phyloP scores from a whole-genome alignment of 1,140 invertebrate species.

The Megathymus violae region DNA sequence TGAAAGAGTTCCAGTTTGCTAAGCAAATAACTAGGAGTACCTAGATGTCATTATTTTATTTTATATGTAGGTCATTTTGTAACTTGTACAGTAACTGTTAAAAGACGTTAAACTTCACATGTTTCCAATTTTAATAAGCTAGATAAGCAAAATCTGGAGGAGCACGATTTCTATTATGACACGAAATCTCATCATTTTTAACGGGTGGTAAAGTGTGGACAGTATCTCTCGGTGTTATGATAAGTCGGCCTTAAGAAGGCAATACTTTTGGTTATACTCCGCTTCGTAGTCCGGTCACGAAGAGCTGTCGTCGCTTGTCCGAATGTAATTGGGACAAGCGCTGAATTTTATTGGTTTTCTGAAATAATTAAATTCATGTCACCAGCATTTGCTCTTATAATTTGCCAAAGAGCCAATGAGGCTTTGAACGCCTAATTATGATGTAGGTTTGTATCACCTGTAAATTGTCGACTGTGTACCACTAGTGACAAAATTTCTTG shows the following conservation, averaged over 20 bases:
- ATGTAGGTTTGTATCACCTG: too few relatives aligned
- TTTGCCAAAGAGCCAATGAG: too few relatives aligned
- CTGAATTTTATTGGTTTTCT: not conserved
- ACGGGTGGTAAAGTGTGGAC: conserved; percentile 13
- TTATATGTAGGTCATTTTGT: too few relatives aligned
- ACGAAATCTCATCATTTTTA: conserved; percentile 35
- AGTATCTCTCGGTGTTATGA: conserved; percentile 5
- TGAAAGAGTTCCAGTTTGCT: too few relatives aligned
- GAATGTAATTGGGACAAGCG: conserved; percentile 6
- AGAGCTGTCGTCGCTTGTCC: conserved; percentile 9
- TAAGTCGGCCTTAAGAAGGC: too few relatives aligned
- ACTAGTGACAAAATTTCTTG: too few relatives aligned
- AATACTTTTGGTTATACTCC: not conserved
- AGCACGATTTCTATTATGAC: conserved; percentile 27
- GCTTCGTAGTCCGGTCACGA: conserved; percentile 17
- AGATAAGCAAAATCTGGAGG: not conserved
- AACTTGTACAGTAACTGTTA: too few relatives aligned
- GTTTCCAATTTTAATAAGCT: not conserved
- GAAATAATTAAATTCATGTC: not conserved
- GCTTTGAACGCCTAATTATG: too few relatives aligned
- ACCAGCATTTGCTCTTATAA: too few relatives aligned
- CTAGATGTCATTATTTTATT: too few relatives aligned
- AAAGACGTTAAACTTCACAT: not conserved
- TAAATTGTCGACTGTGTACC: too few relatives aligned
- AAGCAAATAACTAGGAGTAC: too few relatives aligned